Base-by-base conservation (phyloP, 1,140 invertebrate genomes). In the Calosoma granatense region DNA sequence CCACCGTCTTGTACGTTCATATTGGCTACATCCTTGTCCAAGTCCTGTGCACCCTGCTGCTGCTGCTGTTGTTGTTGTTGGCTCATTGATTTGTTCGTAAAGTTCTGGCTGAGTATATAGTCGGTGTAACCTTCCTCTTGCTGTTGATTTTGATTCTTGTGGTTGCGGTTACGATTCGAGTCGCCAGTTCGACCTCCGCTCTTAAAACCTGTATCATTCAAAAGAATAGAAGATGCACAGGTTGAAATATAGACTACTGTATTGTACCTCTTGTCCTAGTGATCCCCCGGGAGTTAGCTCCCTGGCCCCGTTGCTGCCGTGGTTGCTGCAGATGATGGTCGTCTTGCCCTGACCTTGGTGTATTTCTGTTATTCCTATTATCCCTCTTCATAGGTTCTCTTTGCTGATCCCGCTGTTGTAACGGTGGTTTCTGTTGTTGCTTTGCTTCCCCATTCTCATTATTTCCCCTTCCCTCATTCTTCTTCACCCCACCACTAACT, bases 11-110 rank as follows among this genome's bases (percentile, higher is more conserved):
- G 69, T 53, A 78, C 59, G 59, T 65, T 74, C 58, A 77, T 63
- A 56, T 75, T 72, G 60, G 72, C 74, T 67, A 78, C 71, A 21
- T 78, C 75, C 56, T 72, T 75, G 58, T 72, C 67, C 23, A 78
- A 58, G 36, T 75, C 73, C 20, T 74, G 70, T 15, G 73, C 67
- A 11, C 69, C 67, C 12, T 59, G 22, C n/a, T n/a, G n/a, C n/a
- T n/a, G n/a, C n/a, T n/a, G n/a, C 69, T 67, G 17, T 67, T 68
- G 41, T 70, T 67, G 17, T 67, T 68, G 41, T 47, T 51, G 12
- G 11, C 53, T 3, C 58, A 55, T 58, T 67, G 70, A 60, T 68
- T 73, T 60, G 67, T 66, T 64, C 67, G 53, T 72, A 65, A 58
- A 72, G 73, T 67, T 76, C 74, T 62, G 70, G 60, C 63, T 73